Conservation (phyloP, 2,113 vertebrate species). For the Pygoscelis adeliae region DNA sequence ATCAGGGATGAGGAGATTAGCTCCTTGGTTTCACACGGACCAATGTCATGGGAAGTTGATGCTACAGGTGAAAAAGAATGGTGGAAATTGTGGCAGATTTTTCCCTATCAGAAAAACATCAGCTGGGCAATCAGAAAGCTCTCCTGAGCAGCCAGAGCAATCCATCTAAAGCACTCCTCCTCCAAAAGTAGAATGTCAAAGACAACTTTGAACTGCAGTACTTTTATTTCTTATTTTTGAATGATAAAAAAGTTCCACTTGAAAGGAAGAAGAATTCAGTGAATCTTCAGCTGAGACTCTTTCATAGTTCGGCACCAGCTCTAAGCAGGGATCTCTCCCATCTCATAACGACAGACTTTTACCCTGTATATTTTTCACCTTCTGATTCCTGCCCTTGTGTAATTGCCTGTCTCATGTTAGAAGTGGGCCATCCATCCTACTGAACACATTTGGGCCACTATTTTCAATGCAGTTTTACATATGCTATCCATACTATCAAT, state of each 20-base stretch:
- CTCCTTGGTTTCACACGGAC: not conserved
- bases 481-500: not conserved
- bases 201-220: not conserved
- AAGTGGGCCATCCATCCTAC: not conserved
- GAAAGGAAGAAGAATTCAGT: not conserved
- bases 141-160: not conserved
- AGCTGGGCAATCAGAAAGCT: not conserved
- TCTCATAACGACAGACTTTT: not conserved
- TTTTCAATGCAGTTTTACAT: not conserved
- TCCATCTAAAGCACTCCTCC: not conserved
- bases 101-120: not conserved
- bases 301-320: not conserved
- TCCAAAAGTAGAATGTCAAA: not conserved
- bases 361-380: not conserved
- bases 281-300: not conserved
- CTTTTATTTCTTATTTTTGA: not conserved
- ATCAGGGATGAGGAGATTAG: not conserved
- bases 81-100: not conserved
- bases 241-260: not conserved
- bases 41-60: not conserved
- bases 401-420: not conserved
- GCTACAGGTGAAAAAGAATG: not conserved
- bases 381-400: not conserved
- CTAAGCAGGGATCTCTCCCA: not conserved
- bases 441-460: not conserved